Conservation (phyloP, 2,113 vertebrate species). For the Syngnathus floridae region DNA sequence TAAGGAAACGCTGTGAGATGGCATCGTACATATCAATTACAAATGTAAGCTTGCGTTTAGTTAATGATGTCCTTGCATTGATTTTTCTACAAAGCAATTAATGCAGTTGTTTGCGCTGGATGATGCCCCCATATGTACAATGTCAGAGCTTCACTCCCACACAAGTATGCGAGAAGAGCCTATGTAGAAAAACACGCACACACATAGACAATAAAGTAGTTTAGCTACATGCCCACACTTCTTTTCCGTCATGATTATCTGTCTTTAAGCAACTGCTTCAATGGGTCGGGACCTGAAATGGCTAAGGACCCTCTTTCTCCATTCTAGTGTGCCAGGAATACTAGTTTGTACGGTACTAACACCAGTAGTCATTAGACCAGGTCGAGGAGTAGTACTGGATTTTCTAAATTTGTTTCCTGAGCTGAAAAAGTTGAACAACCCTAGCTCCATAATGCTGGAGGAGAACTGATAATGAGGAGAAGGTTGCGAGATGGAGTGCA, state of each 20-base stretch:
- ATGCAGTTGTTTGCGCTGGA: slow-evolving; percentile 47
- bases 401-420: slow-evolving; percentile 53
- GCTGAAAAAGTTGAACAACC: slow-evolving; percentile 51
- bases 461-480: slow-evolving; percentile 59
- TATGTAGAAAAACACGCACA: slow-evolving; percentile 25
- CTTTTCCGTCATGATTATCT: slow-evolving; percentile 12
- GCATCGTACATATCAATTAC: slow-evolving; percentile 52
- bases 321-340: slow-evolving; percentile 28
- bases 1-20: slow-evolving; percentile 30
- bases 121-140: slow-evolving; percentile 44
- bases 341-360: slow-evolving; percentile 20
- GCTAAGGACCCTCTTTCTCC: slow-evolving; percentile 18
- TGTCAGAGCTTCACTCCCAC: slow-evolving; percentile 54
- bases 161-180: slow-evolving; percentile 19
- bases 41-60: slow-evolving; percentile 50
- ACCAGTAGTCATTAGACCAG: slow-evolving; percentile 49
- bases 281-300: slow-evolving; percentile 33
- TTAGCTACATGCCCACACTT: slow-evolving; percentile 13
- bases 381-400: slow-evolving; percentile 31
- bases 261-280: slow-evolving; percentile 28
- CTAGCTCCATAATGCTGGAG: slow-evolving; percentile 40
- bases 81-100: slow-evolving; percentile 62
- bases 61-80: slow-evolving; percentile 61
- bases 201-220: slow-evolving; percentile 3
- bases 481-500: slow-evolving; percentile 42